Conservation (phyloP, 2,797 vertebrate species). For the Amniataba percoides region DNA sequence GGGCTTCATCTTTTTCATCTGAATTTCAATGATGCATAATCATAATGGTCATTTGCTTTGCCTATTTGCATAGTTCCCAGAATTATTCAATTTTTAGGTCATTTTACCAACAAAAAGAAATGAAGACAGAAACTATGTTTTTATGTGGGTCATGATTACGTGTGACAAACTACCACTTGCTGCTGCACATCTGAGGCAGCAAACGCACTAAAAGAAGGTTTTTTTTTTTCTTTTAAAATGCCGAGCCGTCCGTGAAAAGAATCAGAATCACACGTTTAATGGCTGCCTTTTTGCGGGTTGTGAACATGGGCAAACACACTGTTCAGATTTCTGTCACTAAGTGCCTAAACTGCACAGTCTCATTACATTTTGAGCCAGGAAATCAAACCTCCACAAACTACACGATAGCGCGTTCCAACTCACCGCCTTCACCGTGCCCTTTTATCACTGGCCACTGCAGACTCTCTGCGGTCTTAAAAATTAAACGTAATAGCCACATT, state of each 20-base stretch:
- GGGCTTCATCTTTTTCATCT: constrained; percentile 79
- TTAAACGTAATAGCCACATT: background rate
- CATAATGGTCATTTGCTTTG: constrained; percentile 79
- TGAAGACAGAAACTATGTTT: constrained; percentile 64
- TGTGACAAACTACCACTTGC: constrained; percentile 43
- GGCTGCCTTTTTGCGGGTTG: background rate
- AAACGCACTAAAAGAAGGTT: background rate
- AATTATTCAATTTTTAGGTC: constrained; percentile 79
- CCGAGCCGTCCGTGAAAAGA: background rate
- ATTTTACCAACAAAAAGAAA: constrained; percentile 71
- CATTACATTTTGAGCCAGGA: background rate
- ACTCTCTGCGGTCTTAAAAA: background rate
- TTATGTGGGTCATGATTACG: constrained; percentile 53
- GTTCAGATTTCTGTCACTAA: constrained; percentile 4
- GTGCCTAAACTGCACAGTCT: background rate
- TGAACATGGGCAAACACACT: background rate
- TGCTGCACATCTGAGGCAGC: constrained; percentile 21
- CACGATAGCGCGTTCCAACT: background rate
- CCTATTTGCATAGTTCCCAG: constrained; percentile 78
- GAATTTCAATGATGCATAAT: constrained; percentile 83
- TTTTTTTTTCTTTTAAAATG: background rate
- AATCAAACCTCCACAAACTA: background rate
- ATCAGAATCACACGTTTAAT: background rate
- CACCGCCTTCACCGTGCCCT: background rate
- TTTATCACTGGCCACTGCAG: background rate